Evolutionary conservation across 2,113 vertebrate species (phyloP).

Genomic region (Drymodes brunneopygia): DNA sequence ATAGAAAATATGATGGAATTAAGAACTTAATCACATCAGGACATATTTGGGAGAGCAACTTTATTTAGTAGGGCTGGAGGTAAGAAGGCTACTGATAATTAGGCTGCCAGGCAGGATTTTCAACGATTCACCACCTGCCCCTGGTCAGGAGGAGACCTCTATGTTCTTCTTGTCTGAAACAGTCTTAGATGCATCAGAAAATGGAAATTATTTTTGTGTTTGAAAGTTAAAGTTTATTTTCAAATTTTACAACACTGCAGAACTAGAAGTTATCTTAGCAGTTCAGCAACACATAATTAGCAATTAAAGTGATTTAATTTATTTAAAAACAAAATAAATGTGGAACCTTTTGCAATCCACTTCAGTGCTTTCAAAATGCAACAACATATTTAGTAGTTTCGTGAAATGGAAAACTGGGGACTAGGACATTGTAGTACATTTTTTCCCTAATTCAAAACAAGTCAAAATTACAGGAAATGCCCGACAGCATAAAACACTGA

Average conservation of each 20-base stretch:
- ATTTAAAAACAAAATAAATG: conserved; percentile 39
- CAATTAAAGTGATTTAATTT: conserved; percentile 32
- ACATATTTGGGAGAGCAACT: neutral
- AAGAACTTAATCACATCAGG: neutral
- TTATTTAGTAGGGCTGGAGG: neutral
- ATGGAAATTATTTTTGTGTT: neutral
- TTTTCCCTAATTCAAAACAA: conserved; percentile 48
- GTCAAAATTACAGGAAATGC: conserved; percentile 62
- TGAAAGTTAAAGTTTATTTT: neutral
- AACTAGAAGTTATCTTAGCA: conserved; percentile 19
- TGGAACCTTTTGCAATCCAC: conserved; percentile 29
- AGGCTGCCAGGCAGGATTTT: neutral
- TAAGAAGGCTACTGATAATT: neutral
- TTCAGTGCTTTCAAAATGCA: conserved; percentile 25
- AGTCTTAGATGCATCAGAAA: neutral
- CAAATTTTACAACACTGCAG: neutral
- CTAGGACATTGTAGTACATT: conserved; percentile 13
- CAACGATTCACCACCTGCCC: neutral
- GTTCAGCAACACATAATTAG: conserved; percentile 4
- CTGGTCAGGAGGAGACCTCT: neutral
- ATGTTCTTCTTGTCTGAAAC: neutral
- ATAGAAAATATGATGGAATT: neutral
- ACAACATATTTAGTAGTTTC: neutral
- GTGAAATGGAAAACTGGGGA: conserved; percentile 36
- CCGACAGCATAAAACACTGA: conserved; percentile 33